phyloP scores from a whole-genome alignment of 2,888 invertebrate species.

The Oxycera nigricornis region DNA sequence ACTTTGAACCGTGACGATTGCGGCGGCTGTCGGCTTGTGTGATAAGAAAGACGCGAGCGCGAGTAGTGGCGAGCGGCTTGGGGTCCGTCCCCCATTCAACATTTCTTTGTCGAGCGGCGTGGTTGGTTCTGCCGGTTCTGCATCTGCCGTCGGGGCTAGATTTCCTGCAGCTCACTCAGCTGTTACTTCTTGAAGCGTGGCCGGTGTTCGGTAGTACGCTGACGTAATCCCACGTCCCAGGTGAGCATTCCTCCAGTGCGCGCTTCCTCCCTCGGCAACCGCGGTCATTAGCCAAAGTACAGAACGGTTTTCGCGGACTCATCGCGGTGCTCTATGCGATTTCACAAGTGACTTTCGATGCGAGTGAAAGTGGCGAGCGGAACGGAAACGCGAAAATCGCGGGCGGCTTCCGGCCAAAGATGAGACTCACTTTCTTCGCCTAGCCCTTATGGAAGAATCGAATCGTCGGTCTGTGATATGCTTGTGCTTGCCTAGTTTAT shows the following conservation, averaged over 20 bases:
- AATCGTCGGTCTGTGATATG: slow-evolving; percentile 35
- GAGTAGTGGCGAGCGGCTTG: slow-evolving; percentile 6
- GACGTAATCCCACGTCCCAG: neutral
- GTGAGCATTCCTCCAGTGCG: neutral
- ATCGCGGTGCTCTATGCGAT: neutral
- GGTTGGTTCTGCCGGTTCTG: neutral
- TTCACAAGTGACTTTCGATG: slow-evolving; percentile 17
- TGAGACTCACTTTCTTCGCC: slow-evolving; percentile 5
- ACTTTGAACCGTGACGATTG: neutral
- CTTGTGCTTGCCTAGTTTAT: slow-evolving; percentile 35
- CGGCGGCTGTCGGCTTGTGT: neutral
- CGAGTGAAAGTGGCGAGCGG: slow-evolving; percentile 27
- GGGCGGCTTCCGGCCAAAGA: slow-evolving; percentile 9
- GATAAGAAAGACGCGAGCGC: slow-evolving; percentile 31
- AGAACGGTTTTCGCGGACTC: neutral
- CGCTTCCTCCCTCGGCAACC: neutral
- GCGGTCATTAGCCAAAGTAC: neutral
- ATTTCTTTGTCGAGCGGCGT: slow-evolving; percentile 26
- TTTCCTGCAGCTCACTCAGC: neutral
- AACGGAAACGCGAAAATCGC: slow-evolving; percentile 25
- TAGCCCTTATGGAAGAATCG: neutral
- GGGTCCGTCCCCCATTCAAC: slow-evolving; percentile 21
- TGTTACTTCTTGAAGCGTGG: slow-evolving; percentile 1
- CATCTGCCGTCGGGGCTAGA: neutral
- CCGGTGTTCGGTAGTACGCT: neutral